These are phyloP conservation scores for Neocrepidodera transversa DNA, from an alignment of 2,888 invertebrate genomes.

Conservation along the genomic window DNA sequence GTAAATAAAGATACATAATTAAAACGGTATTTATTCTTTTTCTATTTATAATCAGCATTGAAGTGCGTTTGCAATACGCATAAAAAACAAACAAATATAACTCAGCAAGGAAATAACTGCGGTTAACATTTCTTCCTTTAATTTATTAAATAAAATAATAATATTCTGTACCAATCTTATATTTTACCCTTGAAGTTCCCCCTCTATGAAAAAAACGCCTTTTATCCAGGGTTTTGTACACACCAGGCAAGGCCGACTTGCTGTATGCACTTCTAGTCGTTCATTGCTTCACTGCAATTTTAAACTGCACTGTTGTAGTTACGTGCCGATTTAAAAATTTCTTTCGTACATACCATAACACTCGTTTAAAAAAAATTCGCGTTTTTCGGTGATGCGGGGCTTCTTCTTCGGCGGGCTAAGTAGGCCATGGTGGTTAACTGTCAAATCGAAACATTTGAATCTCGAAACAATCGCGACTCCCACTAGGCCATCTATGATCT, in stretches of 20 bases:
- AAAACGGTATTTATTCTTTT: not conserved
- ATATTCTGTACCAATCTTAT: constrained; percentile 46
- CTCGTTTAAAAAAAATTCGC: constrained; percentile 16
- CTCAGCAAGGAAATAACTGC: constrained; percentile 33
- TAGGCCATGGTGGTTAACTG: constrained; percentile 40
- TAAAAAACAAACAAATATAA: constrained; percentile 17
- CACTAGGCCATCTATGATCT: constrained; percentile 39
- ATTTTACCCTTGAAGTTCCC: constrained; percentile 57
- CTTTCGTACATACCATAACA: constrained; percentile 25
- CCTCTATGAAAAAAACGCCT: constrained; percentile 57
- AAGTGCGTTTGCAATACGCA: constrained; percentile 15
- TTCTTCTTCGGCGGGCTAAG: constrained; percentile 30
- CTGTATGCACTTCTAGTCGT: constrained; percentile 50
- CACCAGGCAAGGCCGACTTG: constrained; percentile 55
- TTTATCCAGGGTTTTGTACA: constrained; percentile 56
- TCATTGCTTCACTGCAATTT: constrained; percentile 51
- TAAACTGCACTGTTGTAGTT: constrained; percentile 45
- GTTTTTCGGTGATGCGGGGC: constrained; percentile 25
- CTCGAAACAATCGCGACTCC: constrained; percentile 32
- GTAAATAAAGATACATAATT: not conserved
- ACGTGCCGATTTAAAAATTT: constrained; percentile 39
- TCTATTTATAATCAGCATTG: constrained; percentile 15
- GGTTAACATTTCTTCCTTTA: constrained; percentile 38
- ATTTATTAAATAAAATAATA: constrained; percentile 41
- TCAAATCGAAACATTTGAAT: constrained; percentile 39